Percentiles rank a stretch among this genome's conserved stretches.
phyloP scores from a whole-genome alignment of 2,797 vertebrate species.

The Lutjanus campechanus region DNA sequence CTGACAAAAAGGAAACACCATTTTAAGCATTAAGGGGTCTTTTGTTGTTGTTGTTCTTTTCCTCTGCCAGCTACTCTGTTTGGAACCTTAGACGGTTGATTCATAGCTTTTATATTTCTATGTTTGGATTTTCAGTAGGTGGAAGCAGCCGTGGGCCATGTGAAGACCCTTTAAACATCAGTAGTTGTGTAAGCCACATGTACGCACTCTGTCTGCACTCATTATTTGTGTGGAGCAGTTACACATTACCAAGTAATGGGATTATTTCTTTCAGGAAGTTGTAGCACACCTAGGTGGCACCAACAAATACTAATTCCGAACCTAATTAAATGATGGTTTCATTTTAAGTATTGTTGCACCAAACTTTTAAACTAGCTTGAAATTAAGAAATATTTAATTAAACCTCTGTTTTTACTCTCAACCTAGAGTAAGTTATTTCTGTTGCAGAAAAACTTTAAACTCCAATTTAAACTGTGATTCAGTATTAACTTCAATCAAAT shows the following conservation, averaged over 20 bases:
- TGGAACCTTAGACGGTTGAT: conserved; percentile 3
- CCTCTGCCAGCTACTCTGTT: background rate
- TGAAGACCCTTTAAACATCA: background rate
- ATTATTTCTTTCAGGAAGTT: background rate
- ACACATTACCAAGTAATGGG: background rate
- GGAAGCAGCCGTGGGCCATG: background rate
- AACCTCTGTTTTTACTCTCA: too few relatives aligned
- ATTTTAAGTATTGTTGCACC: too few relatives aligned
- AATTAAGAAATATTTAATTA: too few relatives aligned
- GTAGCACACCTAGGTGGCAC: background rate
- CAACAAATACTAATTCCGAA: too few relatives aligned
- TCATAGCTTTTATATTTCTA: conserved; percentile 2
- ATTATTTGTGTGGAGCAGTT: background rate
- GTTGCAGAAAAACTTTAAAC: too few relatives aligned
- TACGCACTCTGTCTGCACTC: background rate
- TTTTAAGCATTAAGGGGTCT: background rate
- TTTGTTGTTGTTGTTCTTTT: background rate
- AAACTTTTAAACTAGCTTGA: too few relatives aligned
- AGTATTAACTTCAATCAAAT: too few relatives aligned
- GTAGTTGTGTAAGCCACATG: background rate
- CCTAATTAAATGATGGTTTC: too few relatives aligned
- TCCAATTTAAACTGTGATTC: too few relatives aligned
- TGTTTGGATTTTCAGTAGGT: conserved; percentile 7
- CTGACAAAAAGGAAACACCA: background rate
- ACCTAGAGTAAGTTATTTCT: too few relatives aligned